phyloP scores from a whole-genome alignment of 2,113 vertebrate genomes.

The Lethenteron reissneri region DNA sequence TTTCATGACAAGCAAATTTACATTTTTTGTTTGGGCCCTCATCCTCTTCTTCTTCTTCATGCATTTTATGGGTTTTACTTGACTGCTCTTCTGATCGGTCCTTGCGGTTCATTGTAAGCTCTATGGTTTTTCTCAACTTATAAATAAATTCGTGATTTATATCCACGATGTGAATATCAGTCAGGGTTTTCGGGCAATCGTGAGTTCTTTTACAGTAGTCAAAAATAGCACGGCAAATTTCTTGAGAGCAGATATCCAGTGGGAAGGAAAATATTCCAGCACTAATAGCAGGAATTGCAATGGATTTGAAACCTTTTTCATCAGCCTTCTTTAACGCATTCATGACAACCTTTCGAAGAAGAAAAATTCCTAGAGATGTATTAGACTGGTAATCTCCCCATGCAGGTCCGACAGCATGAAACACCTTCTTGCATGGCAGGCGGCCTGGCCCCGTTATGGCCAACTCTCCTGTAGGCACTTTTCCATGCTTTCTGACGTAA shows the following conservation, averaged over 20 bases:
- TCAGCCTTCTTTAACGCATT: conserved; percentile 16
- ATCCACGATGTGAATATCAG: too few species aligned
- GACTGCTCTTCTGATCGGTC: too few species aligned
- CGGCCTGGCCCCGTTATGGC: conserved; percentile 16
- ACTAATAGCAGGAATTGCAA: conserved; percentile 24
- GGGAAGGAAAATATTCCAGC: conserved; percentile 18
- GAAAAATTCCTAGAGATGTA: neutral
- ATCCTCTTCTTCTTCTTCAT: too few species aligned
- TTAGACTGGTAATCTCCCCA: conserved; percentile 9
- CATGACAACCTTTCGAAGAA: conserved; percentile 13
- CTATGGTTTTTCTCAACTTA: too few species aligned
- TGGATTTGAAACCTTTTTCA: conserved; percentile 6
- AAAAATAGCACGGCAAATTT: too few species aligned
- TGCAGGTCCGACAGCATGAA: conserved; percentile 22
- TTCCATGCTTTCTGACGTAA: conserved; percentile 10
- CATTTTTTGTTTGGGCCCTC: too few species aligned
- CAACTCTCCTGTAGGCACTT: conserved; percentile 11
- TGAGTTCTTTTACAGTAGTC: too few species aligned
- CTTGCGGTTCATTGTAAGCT: too few species aligned
- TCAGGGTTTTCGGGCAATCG: too few species aligned
- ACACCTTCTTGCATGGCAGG: conserved; percentile 18
- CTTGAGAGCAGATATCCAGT: conserved; percentile 15
- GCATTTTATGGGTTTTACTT: too few species aligned
- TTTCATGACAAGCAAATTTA: too few species aligned
- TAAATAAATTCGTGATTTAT: too few species aligned